Evolutionary conservation across 2,888 invertebrate genomes (phyloP).

Genomic region (Hartigia nigra): DNA sequence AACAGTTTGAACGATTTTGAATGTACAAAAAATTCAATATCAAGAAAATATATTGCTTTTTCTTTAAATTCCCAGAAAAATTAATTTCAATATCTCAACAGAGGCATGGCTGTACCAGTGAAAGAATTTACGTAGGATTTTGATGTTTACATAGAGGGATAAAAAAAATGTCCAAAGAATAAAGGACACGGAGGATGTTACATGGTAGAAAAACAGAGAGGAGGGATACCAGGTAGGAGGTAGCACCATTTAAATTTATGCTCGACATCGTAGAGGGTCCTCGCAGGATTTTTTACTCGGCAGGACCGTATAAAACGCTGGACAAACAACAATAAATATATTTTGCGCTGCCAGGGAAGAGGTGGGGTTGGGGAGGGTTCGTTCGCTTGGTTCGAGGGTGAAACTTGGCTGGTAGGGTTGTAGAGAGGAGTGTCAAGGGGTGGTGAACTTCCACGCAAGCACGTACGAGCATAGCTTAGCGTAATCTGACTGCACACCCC

Average conservation of each 20-base stretch:
- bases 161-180: conserved; percentile 7
- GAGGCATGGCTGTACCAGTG: background rate
- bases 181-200: conserved; percentile 25
- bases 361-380: background rate
- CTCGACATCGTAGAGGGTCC: conserved; percentile 50
- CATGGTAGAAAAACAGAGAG: conserved; percentile 17
- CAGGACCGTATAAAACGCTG: conserved; percentile 51
- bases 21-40: background rate
- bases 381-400: conserved; percentile 20
- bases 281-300: conserved; percentile 51
- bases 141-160: background rate
- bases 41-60: background rate
- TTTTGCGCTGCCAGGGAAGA: conserved; percentile 54
- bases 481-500: conserved; percentile 65
- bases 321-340: conserved; percentile 67
- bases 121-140: background rate
- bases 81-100: background rate
- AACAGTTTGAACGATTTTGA: background rate
- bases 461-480: conserved; percentile 66
- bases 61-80: background rate
- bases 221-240: conserved; percentile 23
- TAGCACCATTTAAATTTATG: conserved; percentile 51
- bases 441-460: conserved; percentile 61
- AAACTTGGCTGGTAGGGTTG: conserved; percentile 39
- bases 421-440: conserved; percentile 23